A percentile compares a stretch with the other conserved stretches of the same genome.
phyloP scores from a whole-genome alignment of 2,113 vertebrate species.

The Camelus bactrianus region DNA sequence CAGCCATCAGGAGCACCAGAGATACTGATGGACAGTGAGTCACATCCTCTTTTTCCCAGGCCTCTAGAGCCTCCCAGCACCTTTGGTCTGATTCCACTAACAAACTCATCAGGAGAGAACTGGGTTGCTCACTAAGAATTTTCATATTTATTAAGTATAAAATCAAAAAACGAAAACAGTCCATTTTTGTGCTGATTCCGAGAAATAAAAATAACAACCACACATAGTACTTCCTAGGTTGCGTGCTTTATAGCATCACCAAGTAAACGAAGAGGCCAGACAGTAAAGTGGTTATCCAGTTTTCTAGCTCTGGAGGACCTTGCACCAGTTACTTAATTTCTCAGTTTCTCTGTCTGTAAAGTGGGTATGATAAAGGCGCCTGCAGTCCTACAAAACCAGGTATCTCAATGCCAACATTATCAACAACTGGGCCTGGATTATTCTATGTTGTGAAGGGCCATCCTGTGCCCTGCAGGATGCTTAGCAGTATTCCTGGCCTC shows the following conservation, averaged over 20 bases:
- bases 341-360: neutral
- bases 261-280: neutral
- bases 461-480: neutral
- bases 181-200: neutral
- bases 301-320: neutral
- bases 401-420: neutral
- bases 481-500: neutral
- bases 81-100: neutral
- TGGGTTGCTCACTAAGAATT: neutral
- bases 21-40: neutral
- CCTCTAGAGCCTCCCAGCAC: neutral
- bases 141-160: conserved; percentile 17
- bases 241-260: neutral
- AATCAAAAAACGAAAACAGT: conserved; percentile 34
- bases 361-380: neutral
- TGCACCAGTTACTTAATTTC: neutral
- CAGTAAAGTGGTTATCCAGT: neutral
- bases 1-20: neutral
- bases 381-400: neutral
- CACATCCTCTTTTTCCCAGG: neutral
- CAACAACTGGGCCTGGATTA: neutral
- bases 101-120: neutral
- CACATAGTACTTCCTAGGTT: neutral
- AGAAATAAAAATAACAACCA: neutral
- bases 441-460: neutral